Evolutionary conservation across 1,140 invertebrate species (phyloP).

Genomic region (Marisa cornuarietis): DNA sequence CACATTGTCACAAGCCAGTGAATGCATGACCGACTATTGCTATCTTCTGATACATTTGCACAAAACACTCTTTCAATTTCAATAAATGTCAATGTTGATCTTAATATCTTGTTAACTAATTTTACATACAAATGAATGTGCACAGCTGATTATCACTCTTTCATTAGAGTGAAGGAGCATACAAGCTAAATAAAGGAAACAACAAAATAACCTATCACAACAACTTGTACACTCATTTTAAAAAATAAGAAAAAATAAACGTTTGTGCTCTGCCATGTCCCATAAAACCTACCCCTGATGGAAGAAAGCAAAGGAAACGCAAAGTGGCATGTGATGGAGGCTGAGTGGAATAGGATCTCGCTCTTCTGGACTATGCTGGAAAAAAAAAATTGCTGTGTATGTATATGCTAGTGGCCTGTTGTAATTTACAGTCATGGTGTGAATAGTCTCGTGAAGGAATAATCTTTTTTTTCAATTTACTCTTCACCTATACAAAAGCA

Average conservation of each 20-base stretch:
- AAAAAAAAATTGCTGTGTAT: conserved; percentile 1
- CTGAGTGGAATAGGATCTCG: conserved; percentile 86
- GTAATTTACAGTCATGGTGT: too few relatives aligned
- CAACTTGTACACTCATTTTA: conserved; percentile 1
- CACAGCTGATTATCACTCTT: too few relatives aligned
- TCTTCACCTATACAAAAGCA: neutral
- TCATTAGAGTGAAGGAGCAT: too few relatives aligned
- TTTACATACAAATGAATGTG: too few relatives aligned
- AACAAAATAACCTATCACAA: neutral
- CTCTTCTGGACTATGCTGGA: conserved; percentile 79
- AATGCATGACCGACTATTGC: too few relatives aligned
- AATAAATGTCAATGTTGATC: too few relatives aligned
- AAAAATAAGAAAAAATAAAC: neutral
- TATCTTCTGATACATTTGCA: too few relatives aligned
- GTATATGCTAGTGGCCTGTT: neutral
- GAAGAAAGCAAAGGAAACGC: conserved; percentile 87
- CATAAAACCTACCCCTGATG: conserved; percentile 72
- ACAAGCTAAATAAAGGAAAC: neutral
- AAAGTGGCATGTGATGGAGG: conserved; percentile 89
- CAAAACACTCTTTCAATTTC: too few relatives aligned
- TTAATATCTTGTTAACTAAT: too few relatives aligned
- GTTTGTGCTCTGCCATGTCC: neutral
- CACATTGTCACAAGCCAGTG: too few relatives aligned
- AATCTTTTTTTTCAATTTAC: too few relatives aligned
- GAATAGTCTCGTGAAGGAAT: too few relatives aligned